Evolutionary conservation across 2,797 vertebrate genomes (phyloP).

Genomic region (Dendrocincla fuliginosa): DNA sequence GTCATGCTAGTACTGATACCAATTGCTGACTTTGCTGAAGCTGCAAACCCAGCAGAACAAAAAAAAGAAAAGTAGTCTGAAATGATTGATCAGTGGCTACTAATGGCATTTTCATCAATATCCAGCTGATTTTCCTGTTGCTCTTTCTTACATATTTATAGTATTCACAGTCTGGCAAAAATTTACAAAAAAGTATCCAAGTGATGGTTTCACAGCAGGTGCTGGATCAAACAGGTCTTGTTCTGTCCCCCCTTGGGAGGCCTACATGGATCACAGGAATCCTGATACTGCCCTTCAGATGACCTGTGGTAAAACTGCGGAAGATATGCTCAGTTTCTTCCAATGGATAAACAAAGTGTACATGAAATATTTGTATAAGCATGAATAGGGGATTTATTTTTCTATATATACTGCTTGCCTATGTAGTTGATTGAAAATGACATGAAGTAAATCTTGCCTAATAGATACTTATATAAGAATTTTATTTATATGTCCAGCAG

Average conservation of each 20-base stretch:
- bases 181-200: slow-evolving; percentile 86
- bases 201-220: slow-evolving; percentile 95
- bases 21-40: slow-evolving; percentile 19
- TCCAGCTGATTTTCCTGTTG: slow-evolving; percentile 73
- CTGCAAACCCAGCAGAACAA: not conserved
- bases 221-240: slow-evolving; percentile 92
- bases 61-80: not conserved
- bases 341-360: slow-evolving; percentile 79
- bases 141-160: slow-evolving; percentile 77
- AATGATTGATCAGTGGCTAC: slow-evolving; percentile 60
- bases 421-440: slow-evolving; percentile 74
- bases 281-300: slow-evolving; percentile 88
- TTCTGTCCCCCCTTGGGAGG: slow-evolving; percentile 86
- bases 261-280: slow-evolving; percentile 87
- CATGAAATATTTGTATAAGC: slow-evolving; percentile 78
- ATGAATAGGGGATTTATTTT: slow-evolving; percentile 75
- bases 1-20: not conserved
- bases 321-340: slow-evolving; percentile 90
- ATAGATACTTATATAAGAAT: slow-evolving; percentile 75
- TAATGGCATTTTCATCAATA: slow-evolving; percentile 68
- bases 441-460: slow-evolving; percentile 74
- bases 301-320: slow-evolving; percentile 87
- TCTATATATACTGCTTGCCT: slow-evolving; percentile 58
- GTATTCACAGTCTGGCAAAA: slow-evolving; percentile 81
- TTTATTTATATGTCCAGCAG: slow-evolving; percentile 71